Evolutionary conservation across 2,797 vertebrate genomes (phyloP), one percentile per base, ranked within the genome.

Genomic region (Corythornis leucogaster): DNA sequence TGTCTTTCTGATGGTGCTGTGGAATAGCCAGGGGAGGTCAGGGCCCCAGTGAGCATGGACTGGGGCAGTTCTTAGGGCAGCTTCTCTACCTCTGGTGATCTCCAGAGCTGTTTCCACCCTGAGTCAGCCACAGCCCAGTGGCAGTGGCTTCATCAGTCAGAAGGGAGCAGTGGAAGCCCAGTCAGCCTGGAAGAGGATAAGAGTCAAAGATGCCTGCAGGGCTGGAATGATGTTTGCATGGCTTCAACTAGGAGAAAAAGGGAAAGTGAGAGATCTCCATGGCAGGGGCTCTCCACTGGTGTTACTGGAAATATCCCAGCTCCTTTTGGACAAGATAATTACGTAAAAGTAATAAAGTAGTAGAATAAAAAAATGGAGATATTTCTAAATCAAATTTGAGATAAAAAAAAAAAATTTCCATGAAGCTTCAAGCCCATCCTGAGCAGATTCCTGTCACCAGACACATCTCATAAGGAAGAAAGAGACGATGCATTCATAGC

Each of bases 401-500:
- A 70, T 35, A 57, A 78, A 58, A 71, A 71, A 69, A 54, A 78
- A 53, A 69, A 71, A 38, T 75, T 81, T 71, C 53, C 45, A 33
- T 75, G 81, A 76, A 80, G 79, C 19, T 26, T 75, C n/a, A 12
- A 74, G 48, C 20, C 46, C 59, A 42, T 50, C 93, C 92, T 74
- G 68, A 82, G 68, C 71, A 74, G 91, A 87, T 87, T 84, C 20
- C 2, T 74, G 81, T 69, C 85, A 71, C 91, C n/a, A 2, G 83
- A 73, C 73, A 76, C 69, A 42, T 38, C 76, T 88, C 94, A 61
- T 45, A 46, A 43, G 55, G 77, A 90, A 76, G 77, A 88, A 73
- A 42, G 90, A 86, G 84, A 58, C 8, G 15, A 73, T 31, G 91
- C 84, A 28, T 83, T 88, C 90, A 51, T 26, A 85, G 84, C 90